Base-by-base conservation (phyloP, 2,113 vertebrate species). In the Chloropsis hardwickii region DNA sequence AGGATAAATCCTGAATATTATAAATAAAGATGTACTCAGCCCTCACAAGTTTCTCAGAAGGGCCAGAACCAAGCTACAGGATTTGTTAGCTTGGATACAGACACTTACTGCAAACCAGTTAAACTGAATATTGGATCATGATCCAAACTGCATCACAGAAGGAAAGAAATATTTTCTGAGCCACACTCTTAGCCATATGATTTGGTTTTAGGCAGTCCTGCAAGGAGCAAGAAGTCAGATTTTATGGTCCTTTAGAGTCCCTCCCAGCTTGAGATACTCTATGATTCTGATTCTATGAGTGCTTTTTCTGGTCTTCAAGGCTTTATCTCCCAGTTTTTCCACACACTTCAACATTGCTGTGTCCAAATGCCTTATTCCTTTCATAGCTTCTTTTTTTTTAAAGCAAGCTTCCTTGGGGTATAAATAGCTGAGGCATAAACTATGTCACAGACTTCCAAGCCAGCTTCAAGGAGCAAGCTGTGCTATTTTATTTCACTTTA, bases 111-210 rank as follows among this genome's bases (percentile, higher is more conserved):
- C 13, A 77, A 56, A 37, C 42, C 35, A 69, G 12, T 56, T 37
- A 45, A 48, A 57, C 13, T 45, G 25, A 79, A 74, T 48, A 79
- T 17, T 28, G 35, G 11, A 54, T 62, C 31, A 10, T 35, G 12
- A 65, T 33, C 42, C n/a, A 58, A 60, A 81, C 10, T 3, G 1
- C 40, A 29, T 31, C 6, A 47, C 2, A 60, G 31, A 69, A 39
- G 15, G 16, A 77, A 88, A 80, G 14, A 83, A 67, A 69, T 11
- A 40, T 21, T 24, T 88, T 56, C 39, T 57, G 31, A 45, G 45
- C 2, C 2, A 61, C 1, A 1, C 23, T 37, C 3, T 31, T 24
- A 65, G 8, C 25, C 7, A 25, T 17, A 18, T 6, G 4, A 10
- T 61, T 58, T 69, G 29, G 11, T 39, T 91, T 47, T 39, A 66